These are phyloP conservation scores for Mamestra brassicae DNA, from an alignment of 2,888 invertebrate species.

Conservation along the genomic window DNA sequence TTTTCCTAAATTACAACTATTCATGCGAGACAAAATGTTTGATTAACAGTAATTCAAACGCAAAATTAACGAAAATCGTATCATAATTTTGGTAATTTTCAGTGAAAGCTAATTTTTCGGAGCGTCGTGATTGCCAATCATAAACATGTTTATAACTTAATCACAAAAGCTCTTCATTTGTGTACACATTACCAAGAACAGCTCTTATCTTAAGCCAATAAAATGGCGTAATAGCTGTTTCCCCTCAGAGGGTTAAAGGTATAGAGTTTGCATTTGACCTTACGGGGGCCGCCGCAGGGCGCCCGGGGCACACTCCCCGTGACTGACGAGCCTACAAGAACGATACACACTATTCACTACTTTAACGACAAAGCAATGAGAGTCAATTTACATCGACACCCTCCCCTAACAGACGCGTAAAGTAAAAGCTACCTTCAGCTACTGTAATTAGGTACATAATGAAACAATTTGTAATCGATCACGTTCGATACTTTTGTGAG, in stretches of 20 bases:
- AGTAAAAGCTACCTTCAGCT: constrained; percentile 80
- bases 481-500: constrained; percentile 66
- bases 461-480: constrained; percentile 82
- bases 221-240: constrained; percentile 76
- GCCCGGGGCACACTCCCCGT: constrained; percentile 61
- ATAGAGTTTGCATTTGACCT: constrained; percentile 81
- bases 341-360: constrained; percentile 66
- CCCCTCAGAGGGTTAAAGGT: constrained; percentile 71
- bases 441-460: constrained; percentile 82
- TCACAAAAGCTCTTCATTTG: constrained; percentile 63
- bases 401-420: constrained; percentile 51
- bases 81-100: constrained; percentile 20
- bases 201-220: constrained; percentile 78
- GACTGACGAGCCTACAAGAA: constrained; percentile 46
- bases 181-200: constrained; percentile 67
- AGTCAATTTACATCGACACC: constrained; percentile 72
- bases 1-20: not conserved
- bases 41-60: not conserved
- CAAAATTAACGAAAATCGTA: constrained; percentile 1
- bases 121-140: constrained; percentile 52
- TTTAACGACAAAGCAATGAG: constrained; percentile 70
- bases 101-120: constrained; percentile 21
- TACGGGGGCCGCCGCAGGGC: constrained; percentile 68
- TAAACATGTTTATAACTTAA: constrained; percentile 69
- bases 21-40: not conserved